phyloP scores from a whole-genome alignment of 2,797 vertebrate species.

The Sciurus vulgaris region DNA sequence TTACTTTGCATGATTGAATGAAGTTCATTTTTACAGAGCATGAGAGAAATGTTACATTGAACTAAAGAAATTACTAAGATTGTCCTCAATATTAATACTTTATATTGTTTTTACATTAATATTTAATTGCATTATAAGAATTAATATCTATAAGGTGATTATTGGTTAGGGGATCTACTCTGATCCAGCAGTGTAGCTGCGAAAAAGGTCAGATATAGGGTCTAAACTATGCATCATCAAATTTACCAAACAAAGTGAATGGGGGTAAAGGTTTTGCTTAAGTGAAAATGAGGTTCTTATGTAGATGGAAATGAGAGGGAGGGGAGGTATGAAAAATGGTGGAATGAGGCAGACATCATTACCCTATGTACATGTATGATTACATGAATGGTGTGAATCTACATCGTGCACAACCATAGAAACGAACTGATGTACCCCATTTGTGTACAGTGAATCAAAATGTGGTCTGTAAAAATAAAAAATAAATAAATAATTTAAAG shows the following conservation, averaged over 20 bases:
- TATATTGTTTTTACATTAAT: slow-evolving; percentile 23
- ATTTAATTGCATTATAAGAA: slow-evolving; percentile 37
- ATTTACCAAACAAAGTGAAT: neutral
- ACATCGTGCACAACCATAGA: too few relatives aligned
- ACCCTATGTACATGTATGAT: too few relatives aligned
- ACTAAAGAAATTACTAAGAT: slow-evolving; percentile 12
- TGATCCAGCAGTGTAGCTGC: neutral
- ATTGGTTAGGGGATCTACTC: neutral
- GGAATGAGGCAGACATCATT: too few relatives aligned
- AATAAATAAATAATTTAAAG: too few relatives aligned
- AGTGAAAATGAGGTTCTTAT: neutral
- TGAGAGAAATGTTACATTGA: slow-evolving; percentile 12
- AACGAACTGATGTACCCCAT: too few relatives aligned
- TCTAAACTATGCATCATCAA: neutral
- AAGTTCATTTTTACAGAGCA: slow-evolving; percentile 77
- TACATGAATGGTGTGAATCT: too few relatives aligned
- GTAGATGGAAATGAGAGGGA: too few relatives aligned
- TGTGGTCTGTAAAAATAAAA: too few relatives aligned
- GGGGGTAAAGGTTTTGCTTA: neutral
- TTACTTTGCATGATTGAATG: slow-evolving; percentile 64
- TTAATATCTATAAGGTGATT: slow-evolving; percentile 20
- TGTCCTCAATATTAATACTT: slow-evolving; percentile 22
- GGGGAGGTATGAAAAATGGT: too few relatives aligned
- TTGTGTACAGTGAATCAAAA: too few relatives aligned
- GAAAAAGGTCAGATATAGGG: neutral